Conservation (phyloP, 35 echinoderm and acorn worm genomes). For the Ophiothrix spiculata region DNA sequence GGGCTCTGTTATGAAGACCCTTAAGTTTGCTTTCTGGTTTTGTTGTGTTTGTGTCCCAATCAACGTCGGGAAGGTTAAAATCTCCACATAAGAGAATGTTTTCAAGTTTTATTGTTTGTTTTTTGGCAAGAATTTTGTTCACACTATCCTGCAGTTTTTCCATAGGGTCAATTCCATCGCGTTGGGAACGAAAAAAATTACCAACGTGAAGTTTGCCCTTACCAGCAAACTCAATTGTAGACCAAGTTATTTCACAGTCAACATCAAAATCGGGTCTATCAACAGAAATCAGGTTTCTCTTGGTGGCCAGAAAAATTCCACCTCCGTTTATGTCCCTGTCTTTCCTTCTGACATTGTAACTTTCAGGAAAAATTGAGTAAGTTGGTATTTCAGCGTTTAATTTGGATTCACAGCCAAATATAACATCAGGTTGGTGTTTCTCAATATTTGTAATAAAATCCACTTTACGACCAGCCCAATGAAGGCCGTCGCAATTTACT, state of each 20-base stretch:
- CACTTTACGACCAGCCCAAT: too few species aligned
- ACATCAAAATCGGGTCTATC: not conserved
- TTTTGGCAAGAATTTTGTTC: not conserved
- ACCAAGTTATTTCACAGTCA: not conserved
- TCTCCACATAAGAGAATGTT: not conserved
- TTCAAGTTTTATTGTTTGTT: not conserved
- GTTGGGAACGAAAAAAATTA: not conserved
- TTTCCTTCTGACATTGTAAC: not conserved
- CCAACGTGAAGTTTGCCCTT: not conserved
- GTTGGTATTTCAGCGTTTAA: too few species aligned
- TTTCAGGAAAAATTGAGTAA: not conserved
- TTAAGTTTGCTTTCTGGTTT: constrained; percentile 15
- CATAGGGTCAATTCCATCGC: not conserved
- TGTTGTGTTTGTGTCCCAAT: not conserved
- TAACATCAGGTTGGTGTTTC: too few species aligned
- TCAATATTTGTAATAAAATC: too few species aligned
- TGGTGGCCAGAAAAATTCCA: too few species aligned
- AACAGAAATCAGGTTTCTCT: not conserved
- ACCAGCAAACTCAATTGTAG: not conserved
- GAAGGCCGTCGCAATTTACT: too few species aligned
- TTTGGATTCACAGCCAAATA: too few species aligned
- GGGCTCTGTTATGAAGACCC: constrained; percentile 7
- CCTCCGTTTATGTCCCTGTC: too few species aligned
- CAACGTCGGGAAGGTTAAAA: not conserved
- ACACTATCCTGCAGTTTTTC: constrained; percentile 15